Percentiles rank a stretch among this genome's conserved stretches.
These are phyloP conservation scores for Gastrophysa polygoni DNA, from an alignment of 2,888 invertebrate genomes.

Conservation along the genomic window DNA sequence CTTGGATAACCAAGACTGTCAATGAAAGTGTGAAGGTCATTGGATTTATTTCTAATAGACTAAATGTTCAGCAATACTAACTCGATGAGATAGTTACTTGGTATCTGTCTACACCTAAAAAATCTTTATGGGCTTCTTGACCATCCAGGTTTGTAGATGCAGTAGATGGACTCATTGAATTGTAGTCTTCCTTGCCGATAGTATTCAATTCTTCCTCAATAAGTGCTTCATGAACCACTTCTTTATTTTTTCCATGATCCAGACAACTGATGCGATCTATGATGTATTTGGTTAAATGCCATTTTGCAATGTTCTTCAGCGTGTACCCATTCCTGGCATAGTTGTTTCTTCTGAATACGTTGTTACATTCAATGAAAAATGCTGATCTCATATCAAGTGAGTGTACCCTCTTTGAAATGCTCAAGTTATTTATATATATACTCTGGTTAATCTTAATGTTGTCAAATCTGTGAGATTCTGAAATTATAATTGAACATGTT, in stretches of 20 bases:
- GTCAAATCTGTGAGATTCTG: background rate
- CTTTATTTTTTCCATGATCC: too few species aligned
- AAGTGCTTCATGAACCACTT: too few species aligned
- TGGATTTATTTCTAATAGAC: background rate
- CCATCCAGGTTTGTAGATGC: background rate
- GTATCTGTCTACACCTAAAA: background rate
- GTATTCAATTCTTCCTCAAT: too few species aligned
- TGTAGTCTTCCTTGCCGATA: background rate
- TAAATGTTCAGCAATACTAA: background rate
- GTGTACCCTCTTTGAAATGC: too few species aligned
- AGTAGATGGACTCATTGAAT: background rate
- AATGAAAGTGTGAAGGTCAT: background rate
- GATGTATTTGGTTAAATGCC: too few species aligned
- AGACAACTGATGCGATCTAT: too few species aligned
- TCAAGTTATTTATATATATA: too few species aligned
- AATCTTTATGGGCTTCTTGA: background rate
- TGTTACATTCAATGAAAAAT: too few species aligned
- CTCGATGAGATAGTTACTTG: background rate
- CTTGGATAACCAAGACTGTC: background rate
- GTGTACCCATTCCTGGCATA: too few species aligned
- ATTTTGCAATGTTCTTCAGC: too few species aligned
- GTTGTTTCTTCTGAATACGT: too few species aligned
- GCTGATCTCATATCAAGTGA: too few species aligned
- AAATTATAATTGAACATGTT: background rate
- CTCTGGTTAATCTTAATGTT: background rate